Base-by-base conservation (phyloP, 1,140 invertebrate genomes). In the Anastrepha ludens region DNA sequence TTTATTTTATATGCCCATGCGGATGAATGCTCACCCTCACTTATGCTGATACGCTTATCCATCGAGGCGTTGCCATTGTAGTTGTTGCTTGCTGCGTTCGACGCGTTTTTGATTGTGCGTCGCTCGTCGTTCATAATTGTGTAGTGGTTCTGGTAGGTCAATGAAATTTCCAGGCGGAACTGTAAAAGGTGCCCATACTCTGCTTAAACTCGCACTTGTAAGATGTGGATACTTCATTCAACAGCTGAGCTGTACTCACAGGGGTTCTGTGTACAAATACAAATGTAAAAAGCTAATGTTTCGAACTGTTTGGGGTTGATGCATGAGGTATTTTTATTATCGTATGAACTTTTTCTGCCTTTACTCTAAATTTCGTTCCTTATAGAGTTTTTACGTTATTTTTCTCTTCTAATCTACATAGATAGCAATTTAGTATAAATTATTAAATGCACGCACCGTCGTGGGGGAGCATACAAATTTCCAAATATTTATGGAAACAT, bases 111-210 rank as follows among this genome's bases (percentile, higher is more conserved):
- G n/a, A 17, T 62, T 86, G 58, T 58, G 41, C 64, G n/a, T 62
- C 15, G 15, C 15, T 62, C 4, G 60, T 62, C 15, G 67, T 74
- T 74, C 74, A 41, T 81, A 81, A 81, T 81, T 81, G 47, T 17
- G 44, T 81, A 55, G 47, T 55, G 74, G 47, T 60, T 86, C 29
- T 86, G 85, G 85, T 86, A 86, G 85, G 59, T 86, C 85, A 86
- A 86, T 50, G 85, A 60, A 60, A 86, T 64, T 60, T 86, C 60
- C 60, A 29, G 17, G 85, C 58, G 60, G 58, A 86, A 47, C 60
- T 64, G 85, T 86, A 58, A 55, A 81, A 81, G 17, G 74, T 55
- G 15, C 17, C 7, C 74, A 55, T 47, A 47, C 70, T 74, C 44
- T 55, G 5, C 47, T 50, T 81, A 20, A 55, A 81, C 74, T 8